phyloP scores from a whole-genome alignment of 2,888 invertebrate genomes.

The Cheilosia scutellata region DNA sequence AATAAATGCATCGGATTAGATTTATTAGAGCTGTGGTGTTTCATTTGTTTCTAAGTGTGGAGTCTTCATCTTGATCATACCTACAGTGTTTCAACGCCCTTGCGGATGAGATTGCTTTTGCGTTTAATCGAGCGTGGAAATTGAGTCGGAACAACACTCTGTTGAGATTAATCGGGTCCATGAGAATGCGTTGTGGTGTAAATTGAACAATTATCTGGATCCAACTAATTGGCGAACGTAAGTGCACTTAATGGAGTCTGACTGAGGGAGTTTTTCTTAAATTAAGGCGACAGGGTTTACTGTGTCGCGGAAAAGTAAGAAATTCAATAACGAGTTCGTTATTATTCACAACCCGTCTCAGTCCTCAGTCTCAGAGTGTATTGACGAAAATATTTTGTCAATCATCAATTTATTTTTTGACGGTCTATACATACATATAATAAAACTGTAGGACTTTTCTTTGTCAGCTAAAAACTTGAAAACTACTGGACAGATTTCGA shows the following conservation, averaged over 20 bases:
- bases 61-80: background rate
- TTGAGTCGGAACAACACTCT: background rate
- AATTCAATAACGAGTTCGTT: no score
- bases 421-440: no score
- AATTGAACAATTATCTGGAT: background rate
- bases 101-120: conserved; percentile 10
- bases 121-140: background rate
- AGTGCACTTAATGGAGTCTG: background rate
- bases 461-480: no score
- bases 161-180: background rate
- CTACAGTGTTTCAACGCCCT: background rate
- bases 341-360: no score
- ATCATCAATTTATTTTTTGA: no score
- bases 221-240: background rate
- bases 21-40: conserved; percentile 4
- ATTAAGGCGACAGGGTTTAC: no score
- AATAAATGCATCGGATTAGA: conserved; percentile 15
- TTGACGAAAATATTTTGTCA: no score
- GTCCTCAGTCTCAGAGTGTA: no score
- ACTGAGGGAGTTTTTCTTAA: no score
- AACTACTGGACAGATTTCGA: no score
- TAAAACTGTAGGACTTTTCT: no score
- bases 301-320: no score
- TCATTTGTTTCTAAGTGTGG: conserved; percentile 10
- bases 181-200: background rate